Conservation (phyloP, 2,113 vertebrate genomes). For the Lagopus muta region DNA sequence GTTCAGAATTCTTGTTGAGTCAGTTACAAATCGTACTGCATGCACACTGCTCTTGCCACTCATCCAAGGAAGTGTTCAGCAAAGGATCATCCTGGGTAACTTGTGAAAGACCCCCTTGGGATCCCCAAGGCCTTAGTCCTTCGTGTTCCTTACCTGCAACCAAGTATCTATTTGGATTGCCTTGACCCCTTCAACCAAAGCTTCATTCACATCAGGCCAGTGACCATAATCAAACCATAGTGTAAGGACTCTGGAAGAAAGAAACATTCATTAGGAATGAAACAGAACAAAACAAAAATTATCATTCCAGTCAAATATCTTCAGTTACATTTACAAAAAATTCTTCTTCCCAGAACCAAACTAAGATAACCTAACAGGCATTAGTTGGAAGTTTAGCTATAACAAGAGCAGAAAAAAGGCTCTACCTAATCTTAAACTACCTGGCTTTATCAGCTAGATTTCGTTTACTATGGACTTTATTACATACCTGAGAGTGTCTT, state of each 20-base stretch:
- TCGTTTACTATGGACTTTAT: not conserved
- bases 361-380: not conserved
- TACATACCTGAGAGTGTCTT: constrained; percentile 93
- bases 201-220: constrained; percentile 98
- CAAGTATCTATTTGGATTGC: constrained; percentile 99
- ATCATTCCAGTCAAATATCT: not conserved
- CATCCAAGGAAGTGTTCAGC: not conserved
- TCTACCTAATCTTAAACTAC: not conserved
- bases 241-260: constrained; percentile 89
- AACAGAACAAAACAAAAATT: not conserved
- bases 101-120: not conserved
- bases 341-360: not conserved
- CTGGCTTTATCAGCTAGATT: not conserved
- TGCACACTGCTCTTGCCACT: not conserved
- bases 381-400: not conserved
- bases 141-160: constrained; percentile 87
- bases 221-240: constrained; percentile 99
- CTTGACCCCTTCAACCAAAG: constrained; percentile 96
- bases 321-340: not conserved
- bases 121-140: not conserved
- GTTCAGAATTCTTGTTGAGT: not conserved
- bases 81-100: not conserved
- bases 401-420: not conserved
- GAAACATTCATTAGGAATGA: not conserved
- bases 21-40: not conserved